Base-by-base conservation (phyloP, 2,888 invertebrate genomes). In the Synergus itoensis region DNA sequence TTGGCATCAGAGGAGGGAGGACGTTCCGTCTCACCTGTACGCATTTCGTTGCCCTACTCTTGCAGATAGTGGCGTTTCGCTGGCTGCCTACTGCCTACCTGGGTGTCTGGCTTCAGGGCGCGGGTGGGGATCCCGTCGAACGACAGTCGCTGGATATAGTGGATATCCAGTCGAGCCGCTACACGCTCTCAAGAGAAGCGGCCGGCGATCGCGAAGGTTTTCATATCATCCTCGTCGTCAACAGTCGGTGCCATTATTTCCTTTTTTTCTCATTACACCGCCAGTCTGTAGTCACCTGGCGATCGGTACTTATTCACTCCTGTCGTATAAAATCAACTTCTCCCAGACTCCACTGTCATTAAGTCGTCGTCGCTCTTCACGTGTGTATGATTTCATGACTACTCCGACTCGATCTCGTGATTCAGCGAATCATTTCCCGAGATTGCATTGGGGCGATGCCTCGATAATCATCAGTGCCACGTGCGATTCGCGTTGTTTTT, bases 31-130 rank as follows among this genome's bases (percentile, higher is more conserved):
- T 89, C 89, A 89, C 89, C 89, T 89, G 89, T 85, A 85, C 85
- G 76, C 86, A 87, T 87, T 88, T 87, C 85, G 86, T 87, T 87
- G 86, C 88, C 89, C 89, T 88, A 88, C 88, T 89, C 84, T 82
- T 83, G 80, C 28, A 43, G 62, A 77, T 65, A 65, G 65, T 57
- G 78, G 80, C 84, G 81, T 81, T 82, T 84, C 83, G 85, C 84
- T 86, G 84, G 85, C 79, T 82, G 84, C 75, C 83, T 77, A 36
- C 64, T 82, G 84, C 75, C 28, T 40, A 67, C 48, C 60, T 60
- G 18, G 79, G 75, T 80, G 81, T 77, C 79, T 78, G 80, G 79
- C 81, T 78, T 76, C 62, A 64, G 60, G 45, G 80, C 57, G 85
- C 83, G 84, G 87, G 87, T 86, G 87, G 88, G 86, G 87, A 84